Base-by-base conservation (phyloP, 1,140 invertebrate species). In the Aporrectodea caliginosa region DNA sequence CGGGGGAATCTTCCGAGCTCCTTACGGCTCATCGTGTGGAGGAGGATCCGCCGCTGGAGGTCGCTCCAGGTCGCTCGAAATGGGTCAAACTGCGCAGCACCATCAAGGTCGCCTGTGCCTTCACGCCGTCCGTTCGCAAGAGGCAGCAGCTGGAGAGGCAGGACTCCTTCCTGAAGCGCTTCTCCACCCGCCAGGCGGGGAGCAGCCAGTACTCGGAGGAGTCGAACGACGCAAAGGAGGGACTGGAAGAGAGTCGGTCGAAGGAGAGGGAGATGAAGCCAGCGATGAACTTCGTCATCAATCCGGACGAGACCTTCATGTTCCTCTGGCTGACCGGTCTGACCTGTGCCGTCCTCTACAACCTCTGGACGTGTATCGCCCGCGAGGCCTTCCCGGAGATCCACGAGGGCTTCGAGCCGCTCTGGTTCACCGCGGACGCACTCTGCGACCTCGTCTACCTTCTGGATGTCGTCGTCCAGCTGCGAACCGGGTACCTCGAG, bases 31-130 rank as follows among this genome's bases (percentile, higher is more conserved):
- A n/a, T n/a, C n/a, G n/a, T n/a, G n/a, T n/a, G n/a, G n/a, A n/a
- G n/a, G n/a, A n/a, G n/a, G n/a, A n/a, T n/a, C n/a, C n/a, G n/a
- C n/a, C n/a, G n/a, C n/a, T n/a, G n/a, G n/a, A n/a, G n/a, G 69
- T 71, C 14, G 32, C 22, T 71, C 69, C 27, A 71, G 75, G 32
- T 35, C 33, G 35, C 16, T 76, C 75, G 22, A 83, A 84, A 78
- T 98, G 95, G 95, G 94, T 95, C 92, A 96, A 97, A 88, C 89
- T 98, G 78, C 90, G 95, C 68, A 96, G 94, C 31, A 96, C 95
- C 1, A 94, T 98, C 77, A 94, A 96, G 87, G 90, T 96, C 79
- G 94, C 95, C 35, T 94, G 93, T 58, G 95, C 94, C 34, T 95
- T 97, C 85, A 85, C 87, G 71, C 70, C 79, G 29, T 86, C 87